A percentile compares a stretch with the other conserved stretches of the same genome.
phyloP scores from a whole-genome alignment of 2,797 vertebrate species.

The Smutsia temminckii region DNA sequence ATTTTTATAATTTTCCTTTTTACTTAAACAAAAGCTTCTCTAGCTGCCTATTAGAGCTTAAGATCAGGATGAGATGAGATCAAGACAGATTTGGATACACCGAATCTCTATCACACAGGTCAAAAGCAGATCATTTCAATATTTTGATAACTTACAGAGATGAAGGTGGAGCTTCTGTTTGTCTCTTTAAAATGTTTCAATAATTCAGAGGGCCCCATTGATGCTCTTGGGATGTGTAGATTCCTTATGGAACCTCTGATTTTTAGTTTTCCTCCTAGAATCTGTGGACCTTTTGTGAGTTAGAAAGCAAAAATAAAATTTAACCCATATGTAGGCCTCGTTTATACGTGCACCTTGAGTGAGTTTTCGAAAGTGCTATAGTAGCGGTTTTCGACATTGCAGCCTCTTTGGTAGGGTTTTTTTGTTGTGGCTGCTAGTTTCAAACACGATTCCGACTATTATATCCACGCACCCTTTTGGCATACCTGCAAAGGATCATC shows the following conservation, averaged over 20 bases:
- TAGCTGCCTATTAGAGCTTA: not conserved
- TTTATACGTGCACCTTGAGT: not conserved
- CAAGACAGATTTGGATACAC: not conserved
- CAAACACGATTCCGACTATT: not conserved
- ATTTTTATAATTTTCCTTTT: not conserved
- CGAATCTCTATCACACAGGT: not conserved
- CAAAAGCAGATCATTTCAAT: not conserved
- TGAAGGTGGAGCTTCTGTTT: not conserved
- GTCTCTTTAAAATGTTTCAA: not conserved
- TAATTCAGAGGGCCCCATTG: not conserved
- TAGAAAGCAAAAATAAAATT: constrained; percentile 1
- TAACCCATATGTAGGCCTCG: not conserved
- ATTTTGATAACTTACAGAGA: not conserved
- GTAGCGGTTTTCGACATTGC: not conserved
- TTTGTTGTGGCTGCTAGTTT: not conserved
- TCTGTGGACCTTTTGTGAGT: not conserved
- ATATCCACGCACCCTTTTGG: not conserved
- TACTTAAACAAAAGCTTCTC: not conserved
- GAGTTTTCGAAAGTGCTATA: not conserved
- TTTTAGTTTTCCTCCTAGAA: not conserved
- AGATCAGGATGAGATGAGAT: not conserved
- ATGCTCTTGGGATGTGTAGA: not conserved
- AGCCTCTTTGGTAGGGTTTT: rapidly evolving
- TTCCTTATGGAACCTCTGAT: not conserved
- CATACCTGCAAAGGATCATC: not conserved